These are phyloP conservation scores for Aethina tumida DNA, from an alignment of 1,140 invertebrate genomes.

Conservation along the genomic window DNA sequence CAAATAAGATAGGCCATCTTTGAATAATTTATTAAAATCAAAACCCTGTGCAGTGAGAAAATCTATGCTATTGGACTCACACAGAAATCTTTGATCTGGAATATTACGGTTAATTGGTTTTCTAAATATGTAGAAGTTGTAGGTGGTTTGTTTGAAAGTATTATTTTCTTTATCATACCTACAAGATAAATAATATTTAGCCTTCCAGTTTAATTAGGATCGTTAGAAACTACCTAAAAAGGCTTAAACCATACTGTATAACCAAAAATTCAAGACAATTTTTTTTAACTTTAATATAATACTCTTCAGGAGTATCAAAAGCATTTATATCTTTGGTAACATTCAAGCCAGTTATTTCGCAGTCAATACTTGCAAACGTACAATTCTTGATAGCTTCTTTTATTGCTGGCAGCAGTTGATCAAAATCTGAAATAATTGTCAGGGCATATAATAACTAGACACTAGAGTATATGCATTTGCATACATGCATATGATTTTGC, in stretches of 20 bases:
- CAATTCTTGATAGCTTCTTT: slow-evolving; percentile 49
- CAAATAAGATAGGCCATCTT: slow-evolving; percentile 70
- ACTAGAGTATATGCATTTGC: too few relatives aligned
- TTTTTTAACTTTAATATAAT: slow-evolving; percentile 57
- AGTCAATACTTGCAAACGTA: slow-evolving; percentile 62
- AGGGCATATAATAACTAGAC: too few relatives aligned
- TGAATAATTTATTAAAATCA: slow-evolving; percentile 83
- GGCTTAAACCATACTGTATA: slow-evolving; percentile 66
- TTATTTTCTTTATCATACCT: slow-evolving; percentile 43
- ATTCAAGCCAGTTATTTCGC: slow-evolving; percentile 64
- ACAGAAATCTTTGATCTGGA: slow-evolving; percentile 65
- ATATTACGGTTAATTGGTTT: slow-evolving; percentile 44
- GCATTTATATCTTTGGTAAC: slow-evolving; percentile 43
- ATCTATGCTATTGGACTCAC: slow-evolving; percentile 67
- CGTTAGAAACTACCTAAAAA: slow-evolving; percentile 35
- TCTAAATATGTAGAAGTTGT: slow-evolving; percentile 81
- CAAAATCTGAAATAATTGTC: slow-evolving; percentile 54
- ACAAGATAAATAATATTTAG: slow-evolving; percentile 23
- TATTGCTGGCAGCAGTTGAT: slow-evolving; percentile 48
- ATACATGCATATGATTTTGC: too few relatives aligned
- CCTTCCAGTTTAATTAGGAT: neutral
- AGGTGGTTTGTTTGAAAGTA: slow-evolving; percentile 54
- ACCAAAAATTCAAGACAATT: slow-evolving; percentile 62
- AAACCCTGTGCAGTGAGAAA: slow-evolving; percentile 70
- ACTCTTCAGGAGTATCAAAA: slow-evolving; percentile 63